These are phyloP conservation scores for Araneus ventricosus DNA, from an alignment of 1,140 invertebrate species.

Conservation along the genomic window DNA sequence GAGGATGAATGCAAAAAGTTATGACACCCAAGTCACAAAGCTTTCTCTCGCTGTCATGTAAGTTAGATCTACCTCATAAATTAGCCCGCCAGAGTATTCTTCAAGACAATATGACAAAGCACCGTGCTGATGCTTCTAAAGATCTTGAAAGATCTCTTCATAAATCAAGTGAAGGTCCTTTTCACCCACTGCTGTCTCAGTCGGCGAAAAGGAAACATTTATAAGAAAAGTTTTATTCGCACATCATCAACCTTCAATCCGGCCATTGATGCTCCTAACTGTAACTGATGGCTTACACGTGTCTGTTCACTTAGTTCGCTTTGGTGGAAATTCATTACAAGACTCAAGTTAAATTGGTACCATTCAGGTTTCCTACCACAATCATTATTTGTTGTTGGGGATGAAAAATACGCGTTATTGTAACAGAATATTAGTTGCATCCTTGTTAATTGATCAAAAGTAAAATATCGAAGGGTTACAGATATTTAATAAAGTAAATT, in stretches of 20 bases:
- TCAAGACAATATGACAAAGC: background rate
- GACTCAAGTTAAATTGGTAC: background rate
- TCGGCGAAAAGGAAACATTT: background rate
- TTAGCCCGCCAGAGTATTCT: background rate
- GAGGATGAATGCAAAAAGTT: background rate
- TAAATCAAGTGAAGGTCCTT: background rate
- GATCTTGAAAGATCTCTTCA: background rate
- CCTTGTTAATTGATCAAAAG: no score
- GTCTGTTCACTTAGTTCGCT: background rate
- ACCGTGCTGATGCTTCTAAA: background rate
- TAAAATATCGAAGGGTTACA: no score
- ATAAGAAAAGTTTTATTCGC: background rate
- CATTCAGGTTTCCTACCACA: background rate
- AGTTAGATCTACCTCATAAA: constrained; percentile 24
- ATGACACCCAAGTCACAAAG: background rate
- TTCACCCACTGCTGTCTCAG: background rate
- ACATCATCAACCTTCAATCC: background rate
- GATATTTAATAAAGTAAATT: no score
- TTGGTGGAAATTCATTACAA: background rate
- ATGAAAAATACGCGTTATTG: no score
- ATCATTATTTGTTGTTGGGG: no score
- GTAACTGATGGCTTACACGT: background rate
- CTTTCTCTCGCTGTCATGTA: background rate
- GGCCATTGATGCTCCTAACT: background rate
- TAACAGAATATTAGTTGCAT: no score